These are phyloP conservation scores for Caenorhabditis panamensis DNA, from an alignment of 2,888 invertebrate species.

Conservation along the genomic window DNA sequence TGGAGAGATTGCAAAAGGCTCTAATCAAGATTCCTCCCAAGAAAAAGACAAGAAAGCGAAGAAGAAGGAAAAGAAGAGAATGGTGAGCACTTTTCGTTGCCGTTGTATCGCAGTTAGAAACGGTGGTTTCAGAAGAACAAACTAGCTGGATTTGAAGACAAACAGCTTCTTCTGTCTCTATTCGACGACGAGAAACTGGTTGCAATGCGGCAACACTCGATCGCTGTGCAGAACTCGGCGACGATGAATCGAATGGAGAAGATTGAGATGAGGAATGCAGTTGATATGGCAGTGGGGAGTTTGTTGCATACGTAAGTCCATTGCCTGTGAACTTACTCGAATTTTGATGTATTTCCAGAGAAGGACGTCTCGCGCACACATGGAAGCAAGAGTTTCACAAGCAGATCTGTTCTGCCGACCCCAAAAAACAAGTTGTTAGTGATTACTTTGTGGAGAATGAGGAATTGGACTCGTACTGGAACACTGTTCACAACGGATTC, in stretches of 20 bases:
- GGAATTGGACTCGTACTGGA: constrained; percentile 29
- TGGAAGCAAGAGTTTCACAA: constrained; percentile 49
- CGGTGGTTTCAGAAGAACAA: constrained; percentile 42
- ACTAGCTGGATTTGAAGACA: constrained; percentile 42
- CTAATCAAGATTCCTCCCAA: too few species aligned
- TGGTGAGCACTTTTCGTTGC: background rate
- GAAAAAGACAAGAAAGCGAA: constrained; percentile 14
- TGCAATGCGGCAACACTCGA: constrained; percentile 37
- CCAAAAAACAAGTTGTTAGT: background rate
- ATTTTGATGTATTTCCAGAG: constrained; percentile 17
- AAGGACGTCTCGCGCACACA: constrained; percentile 32
- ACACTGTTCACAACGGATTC: constrained; percentile 3
- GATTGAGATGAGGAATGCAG: background rate
- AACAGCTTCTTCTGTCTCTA: constrained; percentile 12
- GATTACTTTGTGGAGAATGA: constrained; percentile 38
- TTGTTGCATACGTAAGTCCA: constrained; percentile 46
- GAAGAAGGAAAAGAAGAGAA: constrained; percentile 82
- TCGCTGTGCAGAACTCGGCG: constrained; percentile 20
- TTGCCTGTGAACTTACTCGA: too few species aligned
- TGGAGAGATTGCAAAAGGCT: constrained; percentile 29
- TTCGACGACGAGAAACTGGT: constrained; percentile 48
- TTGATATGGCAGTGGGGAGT: constrained; percentile 33
- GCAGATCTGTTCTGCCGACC: background rate
- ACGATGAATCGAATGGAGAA: constrained; percentile 17
- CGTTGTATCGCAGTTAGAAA: background rate